Percentiles rank a stretch among this genome's conserved stretches.
Conservation (phyloP, 1,140 invertebrate genomes). For the Condylostylus longicornis region DNA sequence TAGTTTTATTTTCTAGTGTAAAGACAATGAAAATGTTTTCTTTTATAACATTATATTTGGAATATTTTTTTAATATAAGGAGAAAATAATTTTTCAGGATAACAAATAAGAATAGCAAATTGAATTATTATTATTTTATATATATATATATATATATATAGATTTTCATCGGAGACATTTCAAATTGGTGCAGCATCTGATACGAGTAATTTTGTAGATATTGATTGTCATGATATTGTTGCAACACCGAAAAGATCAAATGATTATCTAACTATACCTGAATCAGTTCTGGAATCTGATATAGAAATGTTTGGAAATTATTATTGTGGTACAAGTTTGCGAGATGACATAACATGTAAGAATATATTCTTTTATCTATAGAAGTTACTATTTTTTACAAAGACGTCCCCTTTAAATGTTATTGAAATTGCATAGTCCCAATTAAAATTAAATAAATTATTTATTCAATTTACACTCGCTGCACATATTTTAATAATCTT, state of each 20-base stretch:
- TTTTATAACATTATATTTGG: too few relatives aligned
- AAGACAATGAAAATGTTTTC: too few relatives aligned
- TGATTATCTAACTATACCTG: conserved; percentile 37
- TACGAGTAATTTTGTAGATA: conserved; percentile 6
- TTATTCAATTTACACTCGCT: too few relatives aligned
- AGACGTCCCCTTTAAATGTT: background rate
- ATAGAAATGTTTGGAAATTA: conserved; percentile 16
- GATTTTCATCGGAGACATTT: background rate
- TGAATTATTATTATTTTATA: too few relatives aligned
- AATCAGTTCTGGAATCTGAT: conserved; percentile 16
- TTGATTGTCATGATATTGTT: conserved; percentile 17
- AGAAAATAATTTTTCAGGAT: too few relatives aligned
- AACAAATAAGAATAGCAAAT: too few relatives aligned
- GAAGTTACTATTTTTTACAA: background rate
- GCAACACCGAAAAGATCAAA: conserved; percentile 21
- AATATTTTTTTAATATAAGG: too few relatives aligned
- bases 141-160: background rate
- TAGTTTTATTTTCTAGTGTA: too few relatives aligned
- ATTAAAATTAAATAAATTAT: too few relatives aligned
- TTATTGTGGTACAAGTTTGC: background rate
- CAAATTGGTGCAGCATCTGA: background rate
- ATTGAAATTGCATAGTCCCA: background rate
- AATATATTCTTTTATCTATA: background rate
- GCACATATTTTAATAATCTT: too few relatives aligned
- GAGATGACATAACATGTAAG: background rate